Evolutionary conservation across 2,113 vertebrate genomes (phyloP).

Genomic region (Phylloscopus trochilus): DNA sequence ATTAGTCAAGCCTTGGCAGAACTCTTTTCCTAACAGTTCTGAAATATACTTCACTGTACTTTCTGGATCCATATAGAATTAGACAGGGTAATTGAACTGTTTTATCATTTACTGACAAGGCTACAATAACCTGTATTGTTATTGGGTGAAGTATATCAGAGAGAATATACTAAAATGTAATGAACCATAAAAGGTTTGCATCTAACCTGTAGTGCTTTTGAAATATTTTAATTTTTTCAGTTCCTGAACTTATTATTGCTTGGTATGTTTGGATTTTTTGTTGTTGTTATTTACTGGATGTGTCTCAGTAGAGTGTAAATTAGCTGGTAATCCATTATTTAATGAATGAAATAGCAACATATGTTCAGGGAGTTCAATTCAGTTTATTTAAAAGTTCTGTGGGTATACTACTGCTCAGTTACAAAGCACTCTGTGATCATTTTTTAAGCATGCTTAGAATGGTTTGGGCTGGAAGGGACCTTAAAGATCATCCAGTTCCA

Average conservation of each 20-base stretch:
- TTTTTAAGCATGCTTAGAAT: not conserved
- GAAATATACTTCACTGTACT: not conserved
- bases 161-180: constrained; percentile 64
- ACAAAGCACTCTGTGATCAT: not conserved
- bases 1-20: constrained; percentile 8
- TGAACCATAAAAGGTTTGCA: constrained; percentile 60
- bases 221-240: constrained; percentile 47
- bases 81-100: constrained; percentile 55
- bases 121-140: constrained; percentile 20
- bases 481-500: not conserved
- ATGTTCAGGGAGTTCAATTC: constrained; percentile 1
- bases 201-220: constrained; percentile 35
- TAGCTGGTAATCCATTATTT: constrained; percentile 48
- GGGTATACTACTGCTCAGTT: not conserved
- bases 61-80: constrained; percentile 7
- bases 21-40: not conserved
- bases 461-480: not conserved
- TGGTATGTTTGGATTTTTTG: not conserved
- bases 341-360: constrained; percentile 29
- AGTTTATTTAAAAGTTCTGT: constrained; percentile 16
- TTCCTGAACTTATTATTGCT: constrained; percentile 49
- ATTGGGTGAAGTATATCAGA: constrained; percentile 55
- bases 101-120: constrained; percentile 63
- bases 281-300: not conserved
- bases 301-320: constrained; percentile 25